Evolutionary conservation across 2,888 invertebrate genomes (phyloP), one percentile per base, ranked within the genome.

Genomic region (Ephialtes manifestator): DNA sequence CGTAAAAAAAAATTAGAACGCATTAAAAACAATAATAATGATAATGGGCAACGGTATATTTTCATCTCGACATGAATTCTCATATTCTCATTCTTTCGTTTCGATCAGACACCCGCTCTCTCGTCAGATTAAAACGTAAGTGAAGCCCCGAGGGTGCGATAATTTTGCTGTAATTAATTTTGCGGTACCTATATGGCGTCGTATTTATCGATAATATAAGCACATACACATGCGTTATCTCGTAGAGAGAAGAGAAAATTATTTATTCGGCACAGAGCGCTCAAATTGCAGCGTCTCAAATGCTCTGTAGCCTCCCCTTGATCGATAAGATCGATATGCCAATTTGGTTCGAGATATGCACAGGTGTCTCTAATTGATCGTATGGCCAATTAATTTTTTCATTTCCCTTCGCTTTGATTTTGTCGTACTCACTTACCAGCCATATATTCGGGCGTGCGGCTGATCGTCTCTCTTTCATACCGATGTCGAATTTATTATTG

Each of bases 301-400:
- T n/a, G 48, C 7, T 46, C 39, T 58, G 28, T 31, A 39, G 46
- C 39, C 39, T 67, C 71, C 67, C 51, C 77, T 48, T 24, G 77
- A 65, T 77, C 71, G 85, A 85, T 85, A 83, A 85, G 72, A 85
- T 85, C 85, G 85, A 80, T 85, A 83, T 76, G 46, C 85, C 80
- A 85, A 85, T 85, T 85, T 83, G 58, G 72, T 68, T 8, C 43
- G 77, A 71, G 75, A 82, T 83, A 80, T 71, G 77, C 68, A 55
- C 83, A 65, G 80, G 79, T 83, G 83, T 83, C 81, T 86, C 81
- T 86, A 86, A 86, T 86, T 86, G 81, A 83, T 83, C 82, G 71
- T 84, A 74, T 46, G 35, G 60, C 76, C 77, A 86, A 83, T 83
- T 83, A 86, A 86, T 85, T 72, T 80, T 67, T 60, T 67, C 72